phyloP scores from a whole-genome alignment of 2,113 vertebrate genomes.

The Anoura caudifer region DNA sequence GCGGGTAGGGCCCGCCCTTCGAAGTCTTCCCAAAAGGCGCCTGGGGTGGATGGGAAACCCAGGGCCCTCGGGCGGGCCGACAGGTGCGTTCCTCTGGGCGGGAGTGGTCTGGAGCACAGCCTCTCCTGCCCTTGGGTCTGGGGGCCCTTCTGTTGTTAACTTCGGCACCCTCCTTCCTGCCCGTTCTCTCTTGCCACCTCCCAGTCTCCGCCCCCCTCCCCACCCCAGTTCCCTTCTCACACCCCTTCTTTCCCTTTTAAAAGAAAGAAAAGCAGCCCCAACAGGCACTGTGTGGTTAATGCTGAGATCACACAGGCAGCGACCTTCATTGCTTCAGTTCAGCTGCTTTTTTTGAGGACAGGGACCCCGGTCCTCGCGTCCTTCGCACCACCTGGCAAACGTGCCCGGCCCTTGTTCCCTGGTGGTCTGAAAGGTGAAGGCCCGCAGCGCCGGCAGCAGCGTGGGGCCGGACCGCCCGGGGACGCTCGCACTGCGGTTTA shows the following conservation, averaged over 20 bases:
- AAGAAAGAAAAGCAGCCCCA: not conserved
- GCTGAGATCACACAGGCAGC: accelerated
- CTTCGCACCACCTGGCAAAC: accelerated
- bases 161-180: accelerated
- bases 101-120: no score
- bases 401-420: accelerated
- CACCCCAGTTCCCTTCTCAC: not conserved
- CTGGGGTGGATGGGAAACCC: no score
- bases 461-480: accelerated
- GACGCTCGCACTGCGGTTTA: not conserved
- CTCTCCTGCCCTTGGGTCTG: no score
- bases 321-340: not conserved
- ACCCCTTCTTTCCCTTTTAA: no score
- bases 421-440: accelerated
- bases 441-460: accelerated
- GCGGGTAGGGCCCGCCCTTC: not conserved
- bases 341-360: not conserved
- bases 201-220: no score
- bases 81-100: not conserved
- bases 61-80: no score
- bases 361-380: not conserved
- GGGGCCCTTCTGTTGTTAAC: not conserved
- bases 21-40: not conserved
- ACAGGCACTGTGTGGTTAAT: accelerated
- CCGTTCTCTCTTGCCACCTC: not conserved